Conservation (phyloP, 2,113 vertebrate species). For the Noctilio leporinus region DNA sequence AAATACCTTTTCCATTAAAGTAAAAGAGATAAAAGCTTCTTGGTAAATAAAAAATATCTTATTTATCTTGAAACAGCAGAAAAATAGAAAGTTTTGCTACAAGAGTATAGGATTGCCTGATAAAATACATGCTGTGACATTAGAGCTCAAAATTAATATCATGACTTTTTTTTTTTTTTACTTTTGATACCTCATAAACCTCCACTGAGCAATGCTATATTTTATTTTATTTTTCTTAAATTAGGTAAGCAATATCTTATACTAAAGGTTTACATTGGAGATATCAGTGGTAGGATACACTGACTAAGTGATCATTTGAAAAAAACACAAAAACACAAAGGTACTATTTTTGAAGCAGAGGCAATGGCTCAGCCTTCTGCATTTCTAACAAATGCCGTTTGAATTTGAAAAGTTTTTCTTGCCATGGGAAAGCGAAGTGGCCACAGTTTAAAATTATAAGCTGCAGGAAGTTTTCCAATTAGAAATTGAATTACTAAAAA, state of each 20-base stretch:
- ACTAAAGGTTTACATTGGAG: not conserved
- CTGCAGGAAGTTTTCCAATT: not conserved
- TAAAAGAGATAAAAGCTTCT: not conserved
- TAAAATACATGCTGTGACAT: not conserved
- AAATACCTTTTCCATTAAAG: not conserved
- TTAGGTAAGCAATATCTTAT: not conserved
- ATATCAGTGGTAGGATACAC: not conserved
- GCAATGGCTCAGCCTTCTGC: not conserved
- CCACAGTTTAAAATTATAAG: not conserved
- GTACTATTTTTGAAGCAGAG: not conserved
- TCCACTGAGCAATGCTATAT: not conserved
- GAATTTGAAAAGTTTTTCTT: not conserved
- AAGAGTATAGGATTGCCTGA: not conserved
- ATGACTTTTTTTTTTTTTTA: not conserved
- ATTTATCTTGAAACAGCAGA: not conserved
- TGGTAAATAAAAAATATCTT: not conserved
- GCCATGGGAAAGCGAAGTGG: not conserved
- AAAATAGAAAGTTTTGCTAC: not conserved
- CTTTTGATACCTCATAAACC: not conserved
- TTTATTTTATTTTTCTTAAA: slow-evolving; percentile 13
- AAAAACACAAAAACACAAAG: not conserved
- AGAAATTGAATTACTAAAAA: slow-evolving; percentile 7
- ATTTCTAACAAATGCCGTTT: not conserved
- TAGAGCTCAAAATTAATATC: not conserved
- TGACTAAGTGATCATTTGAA: not conserved